Percentiles rank a stretch among this genome's conserved stretches.
Conservation (phyloP, 2,113 vertebrate genomes). For the Andinoacara biseriatus region DNA sequence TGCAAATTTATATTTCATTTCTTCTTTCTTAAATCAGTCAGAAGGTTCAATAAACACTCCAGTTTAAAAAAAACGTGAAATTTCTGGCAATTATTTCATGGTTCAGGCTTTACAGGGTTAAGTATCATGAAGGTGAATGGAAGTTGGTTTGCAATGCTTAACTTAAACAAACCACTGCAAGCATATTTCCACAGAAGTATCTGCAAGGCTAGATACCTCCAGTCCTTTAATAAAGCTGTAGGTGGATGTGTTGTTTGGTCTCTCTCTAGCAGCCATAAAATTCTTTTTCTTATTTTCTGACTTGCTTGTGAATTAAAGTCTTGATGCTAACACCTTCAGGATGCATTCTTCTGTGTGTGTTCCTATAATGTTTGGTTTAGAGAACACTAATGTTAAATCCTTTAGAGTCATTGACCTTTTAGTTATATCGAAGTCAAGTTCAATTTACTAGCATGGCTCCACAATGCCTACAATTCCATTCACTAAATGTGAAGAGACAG, state of each 20-base stretch:
- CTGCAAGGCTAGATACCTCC: neutral
- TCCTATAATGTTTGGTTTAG: neutral
- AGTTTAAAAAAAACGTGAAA: no score
- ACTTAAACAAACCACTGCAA: neutral
- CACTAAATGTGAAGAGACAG: neutral
- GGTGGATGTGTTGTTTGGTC: conserved; percentile 5
- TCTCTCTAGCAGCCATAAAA: neutral
- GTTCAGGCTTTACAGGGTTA: neutral
- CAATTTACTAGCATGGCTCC: neutral
- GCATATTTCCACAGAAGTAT: neutral
- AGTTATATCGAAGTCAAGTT: conserved; percentile 6
- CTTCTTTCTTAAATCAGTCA: no score
- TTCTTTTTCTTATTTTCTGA: neutral
- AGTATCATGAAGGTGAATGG: neutral
- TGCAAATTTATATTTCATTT: no score
- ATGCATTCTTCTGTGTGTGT: neutral
- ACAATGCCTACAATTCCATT: neutral
- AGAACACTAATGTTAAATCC: conserved; percentile 1
- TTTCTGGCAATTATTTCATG: no score
- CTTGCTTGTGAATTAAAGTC: neutral
- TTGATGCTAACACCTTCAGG: neutral
- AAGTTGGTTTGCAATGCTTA: neutral
- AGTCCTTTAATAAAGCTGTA: conserved; percentile 8
- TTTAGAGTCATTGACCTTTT: conserved; percentile 15
- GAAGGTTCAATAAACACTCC: no score